A percentile compares a stretch with the other conserved stretches of the same genome.
Evolutionary conservation across 2,113 vertebrate genomes (phyloP).

Genomic region (Maccullochella peelii): DNA sequence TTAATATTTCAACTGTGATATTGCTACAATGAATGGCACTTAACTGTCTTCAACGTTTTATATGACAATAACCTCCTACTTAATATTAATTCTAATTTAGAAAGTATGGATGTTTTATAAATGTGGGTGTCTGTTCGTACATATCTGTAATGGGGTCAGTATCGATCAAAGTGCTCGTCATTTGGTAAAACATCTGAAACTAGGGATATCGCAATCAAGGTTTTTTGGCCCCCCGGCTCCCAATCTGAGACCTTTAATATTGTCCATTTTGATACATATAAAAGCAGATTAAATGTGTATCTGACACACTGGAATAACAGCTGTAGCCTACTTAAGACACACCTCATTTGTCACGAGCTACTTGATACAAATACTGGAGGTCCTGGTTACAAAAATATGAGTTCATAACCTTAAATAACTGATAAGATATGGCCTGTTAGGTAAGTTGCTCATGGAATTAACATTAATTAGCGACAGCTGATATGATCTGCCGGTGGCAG

Average conservation of each 20-base stretch:
- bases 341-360: not conserved
- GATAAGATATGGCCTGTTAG: not conserved
- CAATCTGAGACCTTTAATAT: not conserved
- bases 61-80: slow-evolving; percentile 7
- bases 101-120: not conserved
- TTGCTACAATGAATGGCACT: slow-evolving; percentile 43
- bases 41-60: slow-evolving; percentile 38
- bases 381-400: not conserved
- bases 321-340: not conserved
- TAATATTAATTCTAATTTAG: slow-evolving; percentile 15
- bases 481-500: too few relatives aligned
- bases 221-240: not conserved
- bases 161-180: not conserved
- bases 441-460: too few relatives aligned
- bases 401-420: not conserved
- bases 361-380: not conserved
- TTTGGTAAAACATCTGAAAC: not conserved
- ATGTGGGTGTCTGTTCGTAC: not conserved
- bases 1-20: slow-evolving; percentile 60
- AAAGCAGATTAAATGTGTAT: not conserved
- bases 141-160: not conserved
- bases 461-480: too few relatives aligned
- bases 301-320: not conserved
- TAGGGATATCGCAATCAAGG: not conserved
- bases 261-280: not conserved